Evolutionary conservation across 2,888 invertebrate genomes (phyloP).

Genomic region (Itoplectis maculator): DNA sequence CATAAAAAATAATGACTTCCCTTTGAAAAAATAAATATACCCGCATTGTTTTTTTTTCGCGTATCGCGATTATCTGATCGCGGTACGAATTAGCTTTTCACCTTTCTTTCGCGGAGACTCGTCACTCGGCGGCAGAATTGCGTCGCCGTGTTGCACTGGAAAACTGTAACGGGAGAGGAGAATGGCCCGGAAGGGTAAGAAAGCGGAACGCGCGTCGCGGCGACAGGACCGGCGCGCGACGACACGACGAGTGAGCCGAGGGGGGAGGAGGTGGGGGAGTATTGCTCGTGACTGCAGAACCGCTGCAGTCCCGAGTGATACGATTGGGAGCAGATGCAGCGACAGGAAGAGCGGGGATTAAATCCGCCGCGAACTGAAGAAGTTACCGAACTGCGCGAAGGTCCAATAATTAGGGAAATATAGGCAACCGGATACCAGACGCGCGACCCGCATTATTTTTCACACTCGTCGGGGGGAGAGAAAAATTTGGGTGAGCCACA

Average conservation of each 20-base stretch:
- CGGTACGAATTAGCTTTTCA: background rate
- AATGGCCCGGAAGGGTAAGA: constrained; percentile 83
- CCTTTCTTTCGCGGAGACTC: constrained; percentile 14
- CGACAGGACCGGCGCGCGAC: constrained; percentile 31
- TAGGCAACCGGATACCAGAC: constrained; percentile 57
- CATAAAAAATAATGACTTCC: background rate
- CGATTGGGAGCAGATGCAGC: constrained; percentile 61
- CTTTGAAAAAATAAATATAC: background rate
- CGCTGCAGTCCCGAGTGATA: constrained; percentile 19
- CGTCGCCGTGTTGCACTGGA: constrained; percentile 71
- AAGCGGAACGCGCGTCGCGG: constrained; percentile 80
- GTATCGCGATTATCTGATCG: constrained; percentile 3
- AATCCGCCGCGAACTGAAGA: background rate
- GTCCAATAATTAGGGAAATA: constrained; percentile 60
- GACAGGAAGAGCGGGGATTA: constrained; percentile 63
- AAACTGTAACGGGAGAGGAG: constrained; percentile 72
- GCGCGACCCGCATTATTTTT: constrained; percentile 69
- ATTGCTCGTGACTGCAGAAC: too few relatives aligned
- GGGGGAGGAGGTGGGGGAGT: background rate
- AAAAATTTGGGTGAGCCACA: constrained; percentile 64
- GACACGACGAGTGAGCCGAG: background rate
- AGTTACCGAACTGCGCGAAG: constrained; percentile 1
- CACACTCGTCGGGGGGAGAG: constrained; percentile 43
- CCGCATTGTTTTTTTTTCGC: background rate
- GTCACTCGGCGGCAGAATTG: constrained; percentile 21